phyloP scores from a whole-genome alignment of 2,888 invertebrate genomes.

The Xanthorhoe spadicearia region DNA sequence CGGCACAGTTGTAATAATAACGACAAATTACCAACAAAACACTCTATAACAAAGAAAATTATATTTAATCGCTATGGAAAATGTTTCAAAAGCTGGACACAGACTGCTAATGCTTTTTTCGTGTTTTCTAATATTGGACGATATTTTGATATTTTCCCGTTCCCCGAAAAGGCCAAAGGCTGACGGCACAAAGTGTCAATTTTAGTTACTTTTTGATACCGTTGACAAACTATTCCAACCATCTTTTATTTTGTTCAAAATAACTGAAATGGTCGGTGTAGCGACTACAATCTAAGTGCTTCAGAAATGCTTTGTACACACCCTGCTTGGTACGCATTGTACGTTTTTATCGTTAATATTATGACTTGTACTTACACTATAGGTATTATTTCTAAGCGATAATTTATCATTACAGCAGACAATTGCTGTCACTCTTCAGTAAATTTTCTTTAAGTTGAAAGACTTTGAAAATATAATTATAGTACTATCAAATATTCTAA shows the following conservation, averaged over 20 bases:
- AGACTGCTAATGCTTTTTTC: conserved; percentile 24
- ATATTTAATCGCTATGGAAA: conserved; percentile 33
- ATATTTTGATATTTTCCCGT: conserved; percentile 8
- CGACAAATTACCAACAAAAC: conserved; percentile 23
- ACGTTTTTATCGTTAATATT: background rate
- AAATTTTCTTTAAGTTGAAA: background rate
- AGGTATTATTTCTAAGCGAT: background rate
- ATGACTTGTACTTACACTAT: background rate
- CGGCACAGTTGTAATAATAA: conserved; percentile 28
- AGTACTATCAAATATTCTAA: background rate
- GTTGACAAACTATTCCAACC: background rate
- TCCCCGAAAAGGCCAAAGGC: background rate
- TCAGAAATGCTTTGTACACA: background rate
- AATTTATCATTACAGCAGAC: background rate
- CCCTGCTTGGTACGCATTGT: background rate
- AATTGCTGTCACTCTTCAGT: background rate
- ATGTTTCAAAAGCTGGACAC: conserved; percentile 31
- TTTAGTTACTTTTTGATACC: background rate
- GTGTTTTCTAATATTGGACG: conserved; percentile 20
- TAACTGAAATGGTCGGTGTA: background rate
- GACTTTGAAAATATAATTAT: background rate
- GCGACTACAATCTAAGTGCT: background rate
- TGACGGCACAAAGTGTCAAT: background rate
- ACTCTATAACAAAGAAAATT: conserved; percentile 30
- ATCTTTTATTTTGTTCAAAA: background rate